phyloP scores from a whole-genome alignment of 2,888 invertebrate genomes.

The Bhutanitis thaidina region DNA sequence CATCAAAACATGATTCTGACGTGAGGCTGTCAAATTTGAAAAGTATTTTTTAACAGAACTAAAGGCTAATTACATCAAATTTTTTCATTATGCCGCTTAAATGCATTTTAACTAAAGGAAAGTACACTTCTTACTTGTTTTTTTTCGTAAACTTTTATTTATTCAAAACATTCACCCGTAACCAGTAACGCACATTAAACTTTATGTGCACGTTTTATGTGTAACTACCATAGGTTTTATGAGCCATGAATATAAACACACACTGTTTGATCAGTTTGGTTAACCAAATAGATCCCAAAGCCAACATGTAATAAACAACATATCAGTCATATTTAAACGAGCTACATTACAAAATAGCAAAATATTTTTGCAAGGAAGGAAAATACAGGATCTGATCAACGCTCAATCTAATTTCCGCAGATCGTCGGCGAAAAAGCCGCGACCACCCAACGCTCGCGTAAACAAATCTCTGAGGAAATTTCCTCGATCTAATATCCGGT shows the following conservation, averaged over 20 bases:
- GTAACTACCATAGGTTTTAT: conserved; percentile 1
- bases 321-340: neutral
- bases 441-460: conserved; percentile 57
- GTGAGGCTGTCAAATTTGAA: conserved; percentile 5
- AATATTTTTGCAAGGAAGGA: neutral
- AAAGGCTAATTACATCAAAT: neutral
- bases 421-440: conserved; percentile 46
- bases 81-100: neutral
- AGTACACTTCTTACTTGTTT: too few species aligned
- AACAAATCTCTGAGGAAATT: conserved; percentile 75
- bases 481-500: conserved; percentile 69
- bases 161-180: too few species aligned
- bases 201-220: too few species aligned
- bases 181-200: too few species aligned
- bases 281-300: conserved; percentile 8
- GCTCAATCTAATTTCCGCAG: conserved; percentile 59
- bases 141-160: too few species aligned
- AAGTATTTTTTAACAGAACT: neutral
- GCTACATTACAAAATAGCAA: neutral
- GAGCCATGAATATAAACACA: conserved; percentile 10
- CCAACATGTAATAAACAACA: conserved; percentile 1
- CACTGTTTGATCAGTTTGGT: conserved; percentile 9
- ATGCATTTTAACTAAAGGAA: too few species aligned
- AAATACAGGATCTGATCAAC: conserved; percentile 13
- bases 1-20: conserved; percentile 4